Conservation (phyloP, 1,140 invertebrate genomes). For the Orchesella cincta region DNA sequence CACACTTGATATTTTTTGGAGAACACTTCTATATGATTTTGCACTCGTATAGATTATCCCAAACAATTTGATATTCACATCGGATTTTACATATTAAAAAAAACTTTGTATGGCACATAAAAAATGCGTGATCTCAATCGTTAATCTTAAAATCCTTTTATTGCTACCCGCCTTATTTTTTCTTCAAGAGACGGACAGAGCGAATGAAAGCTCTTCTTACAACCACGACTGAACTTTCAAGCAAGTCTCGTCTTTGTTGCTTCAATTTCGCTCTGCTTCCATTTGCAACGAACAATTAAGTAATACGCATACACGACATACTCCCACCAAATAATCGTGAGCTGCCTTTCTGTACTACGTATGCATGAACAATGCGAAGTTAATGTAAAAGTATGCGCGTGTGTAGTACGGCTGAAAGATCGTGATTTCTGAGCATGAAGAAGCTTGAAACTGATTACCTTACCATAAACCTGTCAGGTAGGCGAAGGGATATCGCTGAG, state of each 20-base stretch:
- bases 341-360: background rate
- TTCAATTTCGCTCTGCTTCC: background rate
- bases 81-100: no score
- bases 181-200: conserved; percentile 1
- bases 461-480: background rate
- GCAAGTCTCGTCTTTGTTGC: conserved; percentile 28
- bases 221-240: conserved; percentile 28
- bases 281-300: background rate
- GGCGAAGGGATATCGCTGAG: no score
- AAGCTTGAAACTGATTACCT: background rate
- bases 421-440: background rate
- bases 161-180: background rate
- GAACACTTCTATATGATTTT: no score
- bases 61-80: no score
- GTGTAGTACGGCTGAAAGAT: background rate
- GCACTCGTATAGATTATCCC: no score
- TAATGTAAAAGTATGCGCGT: background rate
- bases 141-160: no score
- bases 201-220: conserved; percentile 16
- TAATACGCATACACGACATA: no score
- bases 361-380: background rate
- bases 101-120: no score
- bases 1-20: no score
- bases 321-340: background rate
- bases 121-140: no score